Percentiles rank a stretch among this genome's conserved stretches.
phyloP scores from a whole-genome alignment of 2,113 vertebrate species.

The Lagopus leucura region DNA sequence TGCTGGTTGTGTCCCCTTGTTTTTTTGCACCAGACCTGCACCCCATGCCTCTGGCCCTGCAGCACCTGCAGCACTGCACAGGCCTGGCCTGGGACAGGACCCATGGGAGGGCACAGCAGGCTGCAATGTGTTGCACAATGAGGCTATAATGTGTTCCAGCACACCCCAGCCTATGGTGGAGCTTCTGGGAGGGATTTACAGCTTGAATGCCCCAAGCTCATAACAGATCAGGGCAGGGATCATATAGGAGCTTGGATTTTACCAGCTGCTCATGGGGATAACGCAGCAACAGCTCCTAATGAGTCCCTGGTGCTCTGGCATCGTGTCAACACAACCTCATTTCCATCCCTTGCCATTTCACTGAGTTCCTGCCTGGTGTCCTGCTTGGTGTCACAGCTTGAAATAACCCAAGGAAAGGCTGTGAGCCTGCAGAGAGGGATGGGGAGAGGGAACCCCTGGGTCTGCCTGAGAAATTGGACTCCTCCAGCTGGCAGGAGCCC shows the following conservation, averaged over 20 bases:
- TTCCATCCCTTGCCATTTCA: background rate
- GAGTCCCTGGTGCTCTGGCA: background rate
- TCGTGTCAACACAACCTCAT: background rate
- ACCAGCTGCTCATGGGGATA: background rate
- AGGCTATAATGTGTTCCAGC: background rate
- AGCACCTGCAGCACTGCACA: background rate
- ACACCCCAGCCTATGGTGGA: background rate
- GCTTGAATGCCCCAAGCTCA: background rate
- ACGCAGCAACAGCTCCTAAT: background rate
- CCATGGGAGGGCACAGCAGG: background rate
- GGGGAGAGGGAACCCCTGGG: background rate
- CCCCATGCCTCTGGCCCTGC: background rate
- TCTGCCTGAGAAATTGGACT: background rate
- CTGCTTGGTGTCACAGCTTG: background rate
- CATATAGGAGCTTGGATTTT: fast-evolving
- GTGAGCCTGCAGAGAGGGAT: background rate
- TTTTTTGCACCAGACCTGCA: background rate
- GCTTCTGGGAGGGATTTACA: background rate
- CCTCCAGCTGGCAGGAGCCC: conserved; percentile 55
- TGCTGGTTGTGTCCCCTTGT: background rate
- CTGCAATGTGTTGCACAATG: background rate
- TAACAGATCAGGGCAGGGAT: fast-evolving
- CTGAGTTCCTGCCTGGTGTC: background rate
- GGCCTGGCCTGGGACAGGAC: background rate
- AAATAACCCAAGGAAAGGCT: background rate